Conservation (phyloP, 2,113 vertebrate species). For the Steatornis caripensis region DNA sequence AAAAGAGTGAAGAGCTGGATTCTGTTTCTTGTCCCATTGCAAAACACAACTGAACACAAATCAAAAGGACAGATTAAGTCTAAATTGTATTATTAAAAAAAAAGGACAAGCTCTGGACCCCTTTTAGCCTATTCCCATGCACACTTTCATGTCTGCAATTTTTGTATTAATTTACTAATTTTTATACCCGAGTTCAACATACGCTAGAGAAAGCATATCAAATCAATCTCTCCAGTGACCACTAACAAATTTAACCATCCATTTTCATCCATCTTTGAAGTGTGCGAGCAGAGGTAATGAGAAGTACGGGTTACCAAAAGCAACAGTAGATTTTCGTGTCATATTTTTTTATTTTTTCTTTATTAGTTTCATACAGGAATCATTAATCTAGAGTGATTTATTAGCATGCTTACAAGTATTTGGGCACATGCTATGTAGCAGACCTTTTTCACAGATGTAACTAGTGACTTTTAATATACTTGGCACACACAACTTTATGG, state of each 20-base stretch:
- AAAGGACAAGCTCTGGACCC: not conserved
- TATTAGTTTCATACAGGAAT: not conserved
- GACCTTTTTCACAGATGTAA: not conserved
- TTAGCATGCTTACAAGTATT: not conserved
- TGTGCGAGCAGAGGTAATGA: not conserved
- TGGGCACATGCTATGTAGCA: not conserved
- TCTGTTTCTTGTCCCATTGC: not conserved
- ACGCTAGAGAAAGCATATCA: not conserved
- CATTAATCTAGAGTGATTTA: not conserved
- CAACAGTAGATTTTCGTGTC: not conserved
- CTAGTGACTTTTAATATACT: not conserved
- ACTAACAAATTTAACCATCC: not conserved
- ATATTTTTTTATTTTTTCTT: not conserved
- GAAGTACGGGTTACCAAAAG: not conserved
- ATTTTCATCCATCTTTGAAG: not conserved
- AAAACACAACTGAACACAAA: not conserved
- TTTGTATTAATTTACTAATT: not conserved
- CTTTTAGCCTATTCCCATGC: not conserved
- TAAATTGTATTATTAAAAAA: not conserved
- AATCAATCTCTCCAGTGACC: not conserved
- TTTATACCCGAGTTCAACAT: not conserved
- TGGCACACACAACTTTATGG: not conserved
- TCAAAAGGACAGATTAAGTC: not conserved
- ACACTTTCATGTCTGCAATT: not conserved
- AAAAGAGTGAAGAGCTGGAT: not conserved